Percentiles rank a stretch among this genome's conserved stretches.
Conservation (phyloP, 2,888 invertebrate species). For the Rambutsinella grinnellia region DNA sequence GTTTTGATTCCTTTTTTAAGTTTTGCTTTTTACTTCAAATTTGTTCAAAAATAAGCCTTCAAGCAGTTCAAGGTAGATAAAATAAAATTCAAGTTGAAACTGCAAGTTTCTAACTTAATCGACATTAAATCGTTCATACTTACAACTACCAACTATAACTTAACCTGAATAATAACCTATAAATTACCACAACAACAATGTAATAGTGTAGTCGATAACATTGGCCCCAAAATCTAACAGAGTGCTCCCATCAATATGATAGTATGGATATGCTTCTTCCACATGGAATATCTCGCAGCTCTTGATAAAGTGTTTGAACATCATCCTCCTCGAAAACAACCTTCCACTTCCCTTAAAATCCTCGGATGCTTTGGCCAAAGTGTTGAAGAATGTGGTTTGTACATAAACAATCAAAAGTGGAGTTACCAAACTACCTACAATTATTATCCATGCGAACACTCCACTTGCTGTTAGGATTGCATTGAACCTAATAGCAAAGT, state of each 20-base stretch:
- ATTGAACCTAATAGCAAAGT: constrained; percentile 4
- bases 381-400: too few species aligned
- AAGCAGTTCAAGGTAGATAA: too few species aligned
- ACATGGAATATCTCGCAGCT: constrained; percentile 1
- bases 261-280: constrained; percentile 6
- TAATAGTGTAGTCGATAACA: neutral
- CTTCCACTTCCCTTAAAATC: neutral
- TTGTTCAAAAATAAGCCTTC: too few species aligned
- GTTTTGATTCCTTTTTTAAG: too few species aligned
- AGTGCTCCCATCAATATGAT: too few species aligned
- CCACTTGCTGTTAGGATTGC: neutral
- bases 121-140: too few species aligned
- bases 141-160: too few species aligned
- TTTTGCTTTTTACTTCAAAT: too few species aligned
- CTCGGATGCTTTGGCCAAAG: neutral
- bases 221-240: neutral
- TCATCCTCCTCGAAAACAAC: neutral
- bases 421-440: neutral
- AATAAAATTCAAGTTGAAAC: too few species aligned
- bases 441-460: neutral
- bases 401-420: neutral
- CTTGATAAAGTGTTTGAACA: neutral
- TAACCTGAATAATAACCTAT: too few species aligned
- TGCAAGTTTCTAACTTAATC: too few species aligned
- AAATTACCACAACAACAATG: constrained; percentile 4